Percentiles rank a stretch among this genome's conserved stretches.
Evolutionary conservation across 2,113 vertebrate genomes (phyloP).

Genomic region (Sander vitreus): DNA sequence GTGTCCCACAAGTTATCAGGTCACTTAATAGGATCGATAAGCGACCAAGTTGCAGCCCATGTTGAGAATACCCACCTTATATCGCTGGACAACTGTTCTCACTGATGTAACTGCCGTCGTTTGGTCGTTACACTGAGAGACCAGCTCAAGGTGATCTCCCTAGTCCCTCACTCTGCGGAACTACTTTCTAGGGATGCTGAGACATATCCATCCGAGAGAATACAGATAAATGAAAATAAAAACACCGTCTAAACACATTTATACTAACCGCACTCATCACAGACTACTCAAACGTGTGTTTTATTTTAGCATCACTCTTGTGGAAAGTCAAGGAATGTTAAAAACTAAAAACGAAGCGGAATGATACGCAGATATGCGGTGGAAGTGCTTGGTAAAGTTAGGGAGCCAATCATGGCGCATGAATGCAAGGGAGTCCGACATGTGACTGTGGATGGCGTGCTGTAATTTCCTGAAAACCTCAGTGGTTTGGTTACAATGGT

Average conservation of each 20-base stretch:
- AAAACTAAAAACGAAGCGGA: conserved; percentile 43
- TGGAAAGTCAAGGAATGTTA: not conserved
- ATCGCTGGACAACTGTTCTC: not conserved
- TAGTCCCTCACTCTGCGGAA: conserved; percentile 54
- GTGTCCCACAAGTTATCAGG: not conserved
- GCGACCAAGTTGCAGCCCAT: fast-evolving
- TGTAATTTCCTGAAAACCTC: conserved; percentile 14
- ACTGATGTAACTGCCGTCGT: conserved; percentile 39
- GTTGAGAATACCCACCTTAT: conserved; percentile 67
- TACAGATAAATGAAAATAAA: conserved; percentile 69
- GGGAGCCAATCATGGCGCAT: conserved; percentile 62
- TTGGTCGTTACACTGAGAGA: conserved; percentile 24
- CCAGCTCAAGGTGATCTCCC: conserved; percentile 81
- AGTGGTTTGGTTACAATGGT: fast-evolving
- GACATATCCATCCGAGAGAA: conserved; percentile 73
- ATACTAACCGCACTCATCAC: fast-evolving
- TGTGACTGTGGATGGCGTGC: conserved; percentile 57
- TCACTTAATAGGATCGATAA: not conserved
- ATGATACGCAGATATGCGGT: conserved; percentile 35
- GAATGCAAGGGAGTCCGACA: conserved; percentile 45
- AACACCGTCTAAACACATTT: conserved; percentile 70
- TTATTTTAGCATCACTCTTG: not conserved
- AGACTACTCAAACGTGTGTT: not conserved
- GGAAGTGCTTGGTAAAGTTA: conserved; percentile 40
- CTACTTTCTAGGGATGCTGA: conserved; percentile 79